Conservation (phyloP, 2,797 vertebrate species). For the Pagetopsis macropterus region DNA sequence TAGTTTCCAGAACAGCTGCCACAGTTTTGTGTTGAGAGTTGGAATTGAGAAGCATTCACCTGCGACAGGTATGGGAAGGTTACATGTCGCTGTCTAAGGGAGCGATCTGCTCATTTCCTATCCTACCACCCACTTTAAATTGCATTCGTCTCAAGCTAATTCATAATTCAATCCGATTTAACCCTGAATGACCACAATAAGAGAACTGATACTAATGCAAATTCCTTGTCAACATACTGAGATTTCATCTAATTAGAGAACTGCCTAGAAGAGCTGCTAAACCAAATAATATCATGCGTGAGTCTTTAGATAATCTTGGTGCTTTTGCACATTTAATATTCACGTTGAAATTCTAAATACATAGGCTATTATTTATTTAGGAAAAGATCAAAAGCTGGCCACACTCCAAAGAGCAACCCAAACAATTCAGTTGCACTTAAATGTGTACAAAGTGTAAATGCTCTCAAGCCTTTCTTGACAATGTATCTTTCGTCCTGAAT, state of each 20-base stretch:
- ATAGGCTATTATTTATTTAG: constrained; percentile 12
- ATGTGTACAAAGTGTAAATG: constrained; percentile 14
- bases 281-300: constrained; percentile 7
- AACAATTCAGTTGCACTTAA: neutral
- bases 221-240: constrained; percentile 20
- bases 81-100: constrained; percentile 15
- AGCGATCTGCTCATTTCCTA: constrained; percentile 38
- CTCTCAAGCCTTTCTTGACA: constrained; percentile 17
- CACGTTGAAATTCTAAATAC: constrained; percentile 18
- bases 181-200: constrained; percentile 29
- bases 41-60: neutral
- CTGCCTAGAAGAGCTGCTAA: constrained; percentile 5
- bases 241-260: constrained; percentile 10
- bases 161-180: constrained; percentile 44
- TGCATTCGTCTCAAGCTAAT: constrained; percentile 51
- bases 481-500: constrained; percentile 16
- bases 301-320: neutral
- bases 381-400: neutral
- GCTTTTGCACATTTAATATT: constrained; percentile 5
- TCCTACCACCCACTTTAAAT: constrained; percentile 38
- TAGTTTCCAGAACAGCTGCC: constrained; percentile 12
- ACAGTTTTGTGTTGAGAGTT: neutral
- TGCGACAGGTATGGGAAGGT: neutral
- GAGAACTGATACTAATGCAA: constrained; percentile 6
- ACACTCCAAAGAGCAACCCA: neutral